Percentiles rank a stretch among this genome's conserved stretches.
These are phyloP conservation scores for Temnothorax curvispinosus DNA, from an alignment of 1,140 invertebrate species.

Conservation along the genomic window DNA sequence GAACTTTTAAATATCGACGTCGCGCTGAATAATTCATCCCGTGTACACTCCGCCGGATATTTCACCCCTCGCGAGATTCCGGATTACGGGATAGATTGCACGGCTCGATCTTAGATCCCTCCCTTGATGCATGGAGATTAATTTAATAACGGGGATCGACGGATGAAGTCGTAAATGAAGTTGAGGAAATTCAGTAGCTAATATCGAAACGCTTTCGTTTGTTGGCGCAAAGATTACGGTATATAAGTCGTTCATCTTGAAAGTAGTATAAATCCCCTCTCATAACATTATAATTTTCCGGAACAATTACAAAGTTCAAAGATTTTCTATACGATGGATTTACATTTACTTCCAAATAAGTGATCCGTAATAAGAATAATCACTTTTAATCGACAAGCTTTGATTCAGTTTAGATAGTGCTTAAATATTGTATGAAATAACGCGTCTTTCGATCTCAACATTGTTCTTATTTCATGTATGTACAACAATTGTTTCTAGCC, in stretches of 20 bases:
- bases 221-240: slow-evolving; percentile 9
- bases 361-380: background rate
- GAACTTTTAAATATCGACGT: slow-evolving; percentile 67
- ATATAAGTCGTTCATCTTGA: slow-evolving; percentile 8
- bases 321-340: background rate
- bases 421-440: background rate
- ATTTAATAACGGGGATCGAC: slow-evolving; percentile 51
- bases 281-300: background rate
- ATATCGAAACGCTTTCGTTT: slow-evolving; percentile 38
- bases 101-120: slow-evolving; percentile 47
- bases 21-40: slow-evolving; percentile 60
- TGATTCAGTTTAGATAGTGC: background rate
- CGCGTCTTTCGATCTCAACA: background rate
- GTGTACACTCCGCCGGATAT: slow-evolving; percentile 45
- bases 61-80: slow-evolving; percentile 39
- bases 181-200: slow-evolving; percentile 46
- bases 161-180: slow-evolving; percentile 55
- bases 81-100: slow-evolving; percentile 53
- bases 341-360: background rate
- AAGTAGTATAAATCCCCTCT: slow-evolving; percentile 12
- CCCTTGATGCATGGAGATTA: slow-evolving; percentile 39
- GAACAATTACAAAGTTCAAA: background rate
- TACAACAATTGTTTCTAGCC: background rate
- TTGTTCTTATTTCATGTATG: background rate
- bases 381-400: background rate